Conservation (phyloP, 1,140 invertebrate species). For the Thrips palmi region DNA sequence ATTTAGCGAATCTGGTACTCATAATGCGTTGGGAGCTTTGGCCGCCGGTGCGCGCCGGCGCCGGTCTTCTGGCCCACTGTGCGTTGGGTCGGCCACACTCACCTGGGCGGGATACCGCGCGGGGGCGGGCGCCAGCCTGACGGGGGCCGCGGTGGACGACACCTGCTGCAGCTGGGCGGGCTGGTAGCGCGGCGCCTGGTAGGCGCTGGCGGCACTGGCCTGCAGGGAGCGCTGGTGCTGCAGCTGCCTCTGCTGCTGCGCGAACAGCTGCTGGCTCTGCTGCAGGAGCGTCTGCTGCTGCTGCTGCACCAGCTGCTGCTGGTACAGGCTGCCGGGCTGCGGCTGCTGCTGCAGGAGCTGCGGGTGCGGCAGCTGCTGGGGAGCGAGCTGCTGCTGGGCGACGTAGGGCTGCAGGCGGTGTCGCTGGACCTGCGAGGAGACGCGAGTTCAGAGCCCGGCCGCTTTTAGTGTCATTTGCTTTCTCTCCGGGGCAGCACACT, state of each 20-base stretch:
- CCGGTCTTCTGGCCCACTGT: too few species aligned
- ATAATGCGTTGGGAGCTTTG: too few species aligned
- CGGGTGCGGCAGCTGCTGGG: conserved; percentile 11
- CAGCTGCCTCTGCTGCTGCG: conserved; percentile 41
- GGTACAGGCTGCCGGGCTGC: conserved; percentile 20
- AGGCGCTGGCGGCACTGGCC: conserved; percentile 15
- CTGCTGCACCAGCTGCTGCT: conserved; percentile 48
- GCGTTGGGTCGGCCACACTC: too few species aligned
- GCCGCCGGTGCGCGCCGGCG: too few species aligned
- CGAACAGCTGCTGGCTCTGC: conserved; percentile 51
- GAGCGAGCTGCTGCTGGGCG: conserved; percentile 25
- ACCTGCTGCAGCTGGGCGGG: conserved; percentile 20
- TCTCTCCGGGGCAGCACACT: too few species aligned
- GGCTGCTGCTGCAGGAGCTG: conserved; percentile 8
- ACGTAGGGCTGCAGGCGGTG: conserved; percentile 56
- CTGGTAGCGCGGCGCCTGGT: conserved; percentile 25
- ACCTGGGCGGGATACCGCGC: too few species aligned
- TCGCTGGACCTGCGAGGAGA: too few species aligned
- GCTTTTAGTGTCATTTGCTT: too few species aligned
- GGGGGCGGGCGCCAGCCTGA: too few species aligned
- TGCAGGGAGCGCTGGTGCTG: conserved; percentile 26
- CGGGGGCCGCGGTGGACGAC: too few species aligned
- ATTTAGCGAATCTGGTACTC: too few species aligned
- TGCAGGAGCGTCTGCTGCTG: conserved; percentile 46
- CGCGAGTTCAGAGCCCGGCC: too few species aligned